Base-by-base conservation (phyloP, 2,113 vertebrate genomes). In the Ornithorhynchus anatinus region DNA sequence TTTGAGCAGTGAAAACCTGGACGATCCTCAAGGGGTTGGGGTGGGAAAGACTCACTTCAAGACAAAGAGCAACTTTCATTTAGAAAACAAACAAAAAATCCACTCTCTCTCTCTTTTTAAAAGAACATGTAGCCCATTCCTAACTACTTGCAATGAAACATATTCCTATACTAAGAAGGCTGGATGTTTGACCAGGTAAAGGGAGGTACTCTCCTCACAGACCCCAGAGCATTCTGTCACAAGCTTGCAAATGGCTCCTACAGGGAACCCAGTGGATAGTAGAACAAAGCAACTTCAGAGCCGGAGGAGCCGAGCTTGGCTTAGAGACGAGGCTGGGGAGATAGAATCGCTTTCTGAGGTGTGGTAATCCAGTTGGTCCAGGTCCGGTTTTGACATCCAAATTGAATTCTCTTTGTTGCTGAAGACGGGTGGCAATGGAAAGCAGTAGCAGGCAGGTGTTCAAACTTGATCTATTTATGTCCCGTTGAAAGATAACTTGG, bases 311-410 rank as follows among this genome's bases (percentile, higher is more conserved):
- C 1, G 1, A 15, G 35, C 25, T 25, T 65, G 23, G 43, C 39
- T 32, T 33, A 52, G 5, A 52, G 35, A 20, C 29, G 15, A 52
- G 35, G 50, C 35, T 52, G 35, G 35, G n/a, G n/a, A n/a, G n/a
- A n/a, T n/a, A n/a, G n/a, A n/a, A n/a, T n/a, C n/a, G 47, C 47
- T 50, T 17, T 52, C 31, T 35, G 12, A 32, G 27, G 19, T n/a
- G 17, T 32, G 13, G 50, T 33, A 33, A 33, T 32, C 19, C 50
- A 38, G 12, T 13, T 12, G 19, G 37, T 48, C 7, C 27, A 36
- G 0, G 0, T 13, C 54, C 11, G 36, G 29, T 42, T 69, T 27
- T 37, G 20, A 44, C 25, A 11, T 20, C 17, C 17, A n/a, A n/a
- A n/a, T 7, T 52, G 20, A 33, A 12, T 20, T 32, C 35, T 52